phyloP scores from a whole-genome alignment of 2,888 invertebrate species.

The Hirtodrosophila alboralis region DNA sequence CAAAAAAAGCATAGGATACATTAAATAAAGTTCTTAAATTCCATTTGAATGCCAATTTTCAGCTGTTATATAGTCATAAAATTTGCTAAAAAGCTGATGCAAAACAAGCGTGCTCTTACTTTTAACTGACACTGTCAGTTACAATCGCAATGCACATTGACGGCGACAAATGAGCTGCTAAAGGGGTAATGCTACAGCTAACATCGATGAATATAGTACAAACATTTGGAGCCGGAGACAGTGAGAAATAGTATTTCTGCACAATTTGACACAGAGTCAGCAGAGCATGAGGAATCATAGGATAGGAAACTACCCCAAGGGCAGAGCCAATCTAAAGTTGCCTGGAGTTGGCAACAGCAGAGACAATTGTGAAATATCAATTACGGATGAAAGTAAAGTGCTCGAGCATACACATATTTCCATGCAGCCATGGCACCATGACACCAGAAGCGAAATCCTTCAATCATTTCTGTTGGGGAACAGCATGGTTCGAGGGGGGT shows the following conservation, averaged over 20 bases:
- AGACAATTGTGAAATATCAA: conserved; percentile 74
- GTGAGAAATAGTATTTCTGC: conserved; percentile 74
- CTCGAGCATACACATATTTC: conserved; percentile 34
- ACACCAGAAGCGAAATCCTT: conserved; percentile 63
- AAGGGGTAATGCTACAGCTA: neutral
- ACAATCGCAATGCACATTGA: conserved; percentile 18
- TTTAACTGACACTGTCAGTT: conserved; percentile 24
- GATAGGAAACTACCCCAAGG: conserved; percentile 11
- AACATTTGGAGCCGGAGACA: conserved; percentile 24
- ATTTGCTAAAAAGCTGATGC: too few species aligned
- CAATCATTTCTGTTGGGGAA: conserved; percentile 69
- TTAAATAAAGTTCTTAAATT: conserved; percentile 25
- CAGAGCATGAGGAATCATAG: neutral
- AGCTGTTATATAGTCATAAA: too few species aligned
- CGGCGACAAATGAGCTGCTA: conserved; percentile 1
- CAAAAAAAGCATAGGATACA: conserved; percentile 14
- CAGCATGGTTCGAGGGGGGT: conserved; percentile 30
- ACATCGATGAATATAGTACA: too few species aligned
- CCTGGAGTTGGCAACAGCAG: conserved; percentile 13
- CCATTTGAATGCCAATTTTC: conserved; percentile 1
- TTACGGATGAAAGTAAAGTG: conserved; percentile 71
- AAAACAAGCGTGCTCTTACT: conserved; percentile 10
- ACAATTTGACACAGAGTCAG: conserved; percentile 63
- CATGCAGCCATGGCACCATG: conserved; percentile 46
- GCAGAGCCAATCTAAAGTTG: conserved; percentile 5